Percentiles rank a stretch among this genome's conserved stretches.
These are phyloP conservation scores for Athene noctua DNA, from an alignment of 2,113 vertebrate species.

Conservation along the genomic window DNA sequence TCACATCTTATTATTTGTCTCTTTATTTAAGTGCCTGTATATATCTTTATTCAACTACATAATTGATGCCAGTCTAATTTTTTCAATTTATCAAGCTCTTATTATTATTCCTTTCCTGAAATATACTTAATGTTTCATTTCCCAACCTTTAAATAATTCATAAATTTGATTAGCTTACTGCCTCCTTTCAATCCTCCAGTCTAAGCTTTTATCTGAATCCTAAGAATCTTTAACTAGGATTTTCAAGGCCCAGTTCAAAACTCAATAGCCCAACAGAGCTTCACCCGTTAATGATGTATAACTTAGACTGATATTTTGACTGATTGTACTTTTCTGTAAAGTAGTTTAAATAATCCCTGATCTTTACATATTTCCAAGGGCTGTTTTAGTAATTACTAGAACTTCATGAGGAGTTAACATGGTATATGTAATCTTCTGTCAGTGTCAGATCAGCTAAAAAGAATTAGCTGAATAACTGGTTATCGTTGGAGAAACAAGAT, in stretches of 20 bases:
- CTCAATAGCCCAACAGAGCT: neutral
- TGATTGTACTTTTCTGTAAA: neutral
- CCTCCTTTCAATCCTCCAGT: neutral
- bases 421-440: neutral
- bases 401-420: neutral
- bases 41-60: neutral
- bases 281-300: neutral
- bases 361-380: neutral
- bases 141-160: slow-evolving; percentile 24
- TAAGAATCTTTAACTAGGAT: neutral
- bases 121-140: slow-evolving; percentile 42
- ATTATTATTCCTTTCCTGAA: slow-evolving; percentile 37
- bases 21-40: neutral
- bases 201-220: neutral
- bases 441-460: neutral
- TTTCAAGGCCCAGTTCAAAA: neutral
- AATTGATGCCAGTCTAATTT: slow-evolving; percentile 16
- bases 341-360: neutral
- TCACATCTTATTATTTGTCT: neutral
- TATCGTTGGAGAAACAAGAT: neutral
- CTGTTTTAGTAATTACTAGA: neutral
- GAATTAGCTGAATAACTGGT: neutral
- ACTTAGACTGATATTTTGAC: neutral
- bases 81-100: neutral
- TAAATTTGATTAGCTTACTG: slow-evolving; percentile 9